A percentile compares a stretch with the other conserved stretches of the same genome.
Conservation (phyloP, 2,888 invertebrate genomes). For the Synanthedon vespiformis region DNA sequence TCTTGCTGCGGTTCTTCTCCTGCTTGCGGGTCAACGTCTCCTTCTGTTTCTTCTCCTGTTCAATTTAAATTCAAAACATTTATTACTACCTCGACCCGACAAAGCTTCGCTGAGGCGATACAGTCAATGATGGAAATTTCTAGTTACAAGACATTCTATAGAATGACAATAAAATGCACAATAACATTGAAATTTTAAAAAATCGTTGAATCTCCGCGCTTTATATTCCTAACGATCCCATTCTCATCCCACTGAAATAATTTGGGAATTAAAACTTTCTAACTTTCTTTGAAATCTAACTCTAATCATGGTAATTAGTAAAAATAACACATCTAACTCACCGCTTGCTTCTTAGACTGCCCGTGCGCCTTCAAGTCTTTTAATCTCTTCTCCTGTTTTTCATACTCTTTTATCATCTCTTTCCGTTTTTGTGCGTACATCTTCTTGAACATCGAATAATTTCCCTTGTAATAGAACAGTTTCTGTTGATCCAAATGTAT, state of each 20-base stretch:
- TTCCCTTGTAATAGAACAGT: slow-evolving; percentile 96
- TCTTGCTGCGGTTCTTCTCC: slow-evolving; percentile 88
- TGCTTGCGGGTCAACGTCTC: slow-evolving; percentile 91
- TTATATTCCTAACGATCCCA: no score
- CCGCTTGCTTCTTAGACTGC: slow-evolving; percentile 94
- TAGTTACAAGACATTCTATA: no score
- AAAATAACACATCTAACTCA: slow-evolving; percentile 27
- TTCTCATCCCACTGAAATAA: no score
- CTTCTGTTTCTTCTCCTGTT: slow-evolving; percentile 89
- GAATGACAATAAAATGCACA: no score
- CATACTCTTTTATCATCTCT: slow-evolving; percentile 96
- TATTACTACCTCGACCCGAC: no score
- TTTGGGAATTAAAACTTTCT: no score
- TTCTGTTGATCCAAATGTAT: slow-evolving; percentile 96
- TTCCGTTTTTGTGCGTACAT: slow-evolving; percentile 97
- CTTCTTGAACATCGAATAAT: slow-evolving; percentile 98
- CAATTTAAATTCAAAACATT: not conserved
- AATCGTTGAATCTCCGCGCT: no score
- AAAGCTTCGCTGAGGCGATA: no score
- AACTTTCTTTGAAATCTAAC: not conserved
- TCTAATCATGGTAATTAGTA: not conserved
- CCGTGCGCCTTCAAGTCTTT: slow-evolving; percentile 95
- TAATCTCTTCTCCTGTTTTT: slow-evolving; percentile 97
- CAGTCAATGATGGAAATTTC: no score
- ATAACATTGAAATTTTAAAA: no score